Conservation (phyloP, 2,797 vertebrate species). For the Sphenopsis melanotis region DNA sequence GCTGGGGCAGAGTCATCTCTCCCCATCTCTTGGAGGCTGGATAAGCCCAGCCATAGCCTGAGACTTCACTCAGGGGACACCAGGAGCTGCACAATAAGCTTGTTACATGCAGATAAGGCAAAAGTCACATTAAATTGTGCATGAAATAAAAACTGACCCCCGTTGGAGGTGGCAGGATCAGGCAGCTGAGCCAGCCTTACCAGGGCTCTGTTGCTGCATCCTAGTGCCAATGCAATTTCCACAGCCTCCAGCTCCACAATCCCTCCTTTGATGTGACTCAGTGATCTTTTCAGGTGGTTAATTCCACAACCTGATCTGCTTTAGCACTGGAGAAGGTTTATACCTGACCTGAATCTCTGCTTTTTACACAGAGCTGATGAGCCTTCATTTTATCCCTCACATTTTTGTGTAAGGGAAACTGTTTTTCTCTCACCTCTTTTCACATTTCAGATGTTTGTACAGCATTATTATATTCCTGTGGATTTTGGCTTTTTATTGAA, state of each 20-base stretch:
- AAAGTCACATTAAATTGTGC: background rate
- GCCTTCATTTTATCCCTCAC: background rate
- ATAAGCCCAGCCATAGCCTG: background rate
- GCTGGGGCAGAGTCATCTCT: background rate
- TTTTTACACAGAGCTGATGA: background rate
- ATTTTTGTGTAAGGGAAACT: background rate
- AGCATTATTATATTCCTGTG: background rate
- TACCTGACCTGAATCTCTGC: constrained; percentile 20
- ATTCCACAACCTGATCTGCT: constrained; percentile 11
- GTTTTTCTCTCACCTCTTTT: background rate
- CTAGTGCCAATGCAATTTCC: background rate
- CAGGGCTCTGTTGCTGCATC: background rate
- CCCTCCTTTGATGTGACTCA: constrained; percentile 8
- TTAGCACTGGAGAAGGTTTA: background rate
- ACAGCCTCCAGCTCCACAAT: background rate
- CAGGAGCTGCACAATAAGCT: background rate
- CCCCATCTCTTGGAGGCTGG: background rate
- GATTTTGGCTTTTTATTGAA: background rate
- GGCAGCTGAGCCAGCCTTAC: background rate
- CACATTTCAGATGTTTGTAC: background rate
- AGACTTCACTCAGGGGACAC: background rate
- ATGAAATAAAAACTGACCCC: background rate
- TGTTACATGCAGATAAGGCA: background rate
- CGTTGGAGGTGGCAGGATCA: background rate
- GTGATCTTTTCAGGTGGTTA: constrained; percentile 31